Conservation (phyloP, 2,797 vertebrate species). For the Phyllotis vaccarum region DNA sequence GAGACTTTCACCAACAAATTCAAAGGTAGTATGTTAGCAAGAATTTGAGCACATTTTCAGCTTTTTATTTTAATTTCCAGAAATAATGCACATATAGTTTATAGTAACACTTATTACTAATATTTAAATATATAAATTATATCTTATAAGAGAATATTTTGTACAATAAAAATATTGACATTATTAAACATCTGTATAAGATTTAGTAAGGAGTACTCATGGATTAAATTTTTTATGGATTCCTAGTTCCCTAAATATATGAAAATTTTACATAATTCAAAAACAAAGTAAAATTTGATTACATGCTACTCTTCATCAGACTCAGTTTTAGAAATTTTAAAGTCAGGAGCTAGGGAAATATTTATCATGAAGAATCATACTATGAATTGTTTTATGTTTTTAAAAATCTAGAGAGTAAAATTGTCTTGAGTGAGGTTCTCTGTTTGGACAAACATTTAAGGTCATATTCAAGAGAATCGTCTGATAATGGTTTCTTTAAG, state of each 20-base stretch:
- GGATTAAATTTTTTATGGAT: background rate
- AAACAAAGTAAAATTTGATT: background rate
- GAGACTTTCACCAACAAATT: background rate
- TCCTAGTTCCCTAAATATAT: background rate
- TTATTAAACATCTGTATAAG: background rate
- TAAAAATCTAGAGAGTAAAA: background rate
- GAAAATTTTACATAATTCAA: conserved; percentile 24
- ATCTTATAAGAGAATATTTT: background rate
- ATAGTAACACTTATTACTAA: background rate
- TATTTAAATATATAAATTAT: background rate
- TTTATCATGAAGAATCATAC: background rate
- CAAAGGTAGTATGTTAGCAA: background rate
- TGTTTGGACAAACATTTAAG: background rate
- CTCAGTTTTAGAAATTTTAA: background rate
- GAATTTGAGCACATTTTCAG: background rate
- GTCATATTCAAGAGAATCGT: background rate
- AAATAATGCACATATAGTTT: background rate
- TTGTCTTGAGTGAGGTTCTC: background rate
- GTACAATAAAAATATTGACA: fast-evolving
- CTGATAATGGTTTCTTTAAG: background rate
- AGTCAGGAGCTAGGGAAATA: background rate
- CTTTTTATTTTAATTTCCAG: background rate
- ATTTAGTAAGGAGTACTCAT: background rate
- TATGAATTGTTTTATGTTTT: background rate
- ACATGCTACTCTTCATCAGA: background rate